Conservation (phyloP, 1,140 invertebrate species). For the Ceratitis capitata region DNA sequence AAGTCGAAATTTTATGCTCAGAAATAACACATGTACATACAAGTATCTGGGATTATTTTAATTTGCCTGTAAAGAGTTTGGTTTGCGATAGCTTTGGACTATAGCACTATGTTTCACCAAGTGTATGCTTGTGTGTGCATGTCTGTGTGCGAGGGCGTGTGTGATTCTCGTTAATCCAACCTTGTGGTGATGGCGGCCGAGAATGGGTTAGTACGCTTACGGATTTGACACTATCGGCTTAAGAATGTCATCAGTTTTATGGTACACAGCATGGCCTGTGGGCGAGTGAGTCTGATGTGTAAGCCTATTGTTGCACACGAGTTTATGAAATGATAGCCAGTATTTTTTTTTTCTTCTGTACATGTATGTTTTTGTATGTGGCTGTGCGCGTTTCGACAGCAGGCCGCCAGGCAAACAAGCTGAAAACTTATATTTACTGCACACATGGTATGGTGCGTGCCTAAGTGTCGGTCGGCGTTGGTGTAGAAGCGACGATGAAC, state of each 20-base stretch:
- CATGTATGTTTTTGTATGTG: not conserved
- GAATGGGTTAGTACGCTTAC: not conserved
- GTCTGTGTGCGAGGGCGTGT: not conserved
- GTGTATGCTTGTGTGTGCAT: not conserved
- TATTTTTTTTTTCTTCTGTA: not conserved
- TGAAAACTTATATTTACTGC: not conserved
- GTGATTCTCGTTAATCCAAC: not conserved
- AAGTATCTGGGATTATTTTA: not conserved
- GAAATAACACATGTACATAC: not conserved
- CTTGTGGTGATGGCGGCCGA: not conserved
- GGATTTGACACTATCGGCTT: conserved; percentile 20
- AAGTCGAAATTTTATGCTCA: not conserved
- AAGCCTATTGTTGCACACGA: not conserved
- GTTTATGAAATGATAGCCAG: no score
- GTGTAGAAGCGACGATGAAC: not conserved
- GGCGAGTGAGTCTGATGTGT: not conserved
- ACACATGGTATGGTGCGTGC: not conserved
- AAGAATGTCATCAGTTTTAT: conserved; percentile 26
- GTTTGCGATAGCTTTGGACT: not conserved
- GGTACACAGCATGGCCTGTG: not conserved
- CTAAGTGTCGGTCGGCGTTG: conserved; percentile 5
- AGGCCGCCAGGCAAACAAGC: not conserved
- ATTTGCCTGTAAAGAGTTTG: not conserved
- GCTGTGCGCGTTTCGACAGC: not conserved
- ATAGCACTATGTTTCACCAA: not conserved